Evolutionary conservation across 1,140 invertebrate genomes (phyloP).

Genomic region (Brachionus rotundiformis): DNA sequence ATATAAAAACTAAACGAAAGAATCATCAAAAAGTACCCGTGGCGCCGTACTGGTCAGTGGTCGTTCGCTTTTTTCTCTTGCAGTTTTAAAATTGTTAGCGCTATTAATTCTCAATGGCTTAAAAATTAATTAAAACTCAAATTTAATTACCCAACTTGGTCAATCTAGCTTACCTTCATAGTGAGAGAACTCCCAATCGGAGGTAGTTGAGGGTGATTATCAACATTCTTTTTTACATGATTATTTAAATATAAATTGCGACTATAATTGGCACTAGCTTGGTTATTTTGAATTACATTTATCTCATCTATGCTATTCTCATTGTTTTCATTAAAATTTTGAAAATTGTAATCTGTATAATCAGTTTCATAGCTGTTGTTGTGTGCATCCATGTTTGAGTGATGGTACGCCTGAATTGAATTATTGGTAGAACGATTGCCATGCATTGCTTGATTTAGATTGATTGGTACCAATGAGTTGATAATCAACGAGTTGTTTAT

Average conservation of each 20-base stretch:
- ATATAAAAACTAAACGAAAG: neutral
- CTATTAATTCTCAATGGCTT: slow-evolving; percentile 46
- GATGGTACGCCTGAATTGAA: slow-evolving; percentile 13
- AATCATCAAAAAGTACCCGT: neutral
- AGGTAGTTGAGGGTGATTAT: slow-evolving; percentile 24
- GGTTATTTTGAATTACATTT: neutral
- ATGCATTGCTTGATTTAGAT: neutral
- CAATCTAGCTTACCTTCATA: neutral
- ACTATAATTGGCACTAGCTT: neutral
- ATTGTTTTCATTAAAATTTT: neutral
- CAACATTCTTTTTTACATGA: slow-evolving; percentile 11
- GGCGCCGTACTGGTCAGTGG: slow-evolving; percentile 36
- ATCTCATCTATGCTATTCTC: slow-evolving; percentile 44
- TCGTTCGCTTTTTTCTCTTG: slow-evolving; percentile 29
- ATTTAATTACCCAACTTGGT: too few species aligned
- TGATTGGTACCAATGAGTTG: neutral
- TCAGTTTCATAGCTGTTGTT: slow-evolving; percentile 23
- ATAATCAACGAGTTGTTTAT: neutral
- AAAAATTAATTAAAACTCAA: too few species aligned
- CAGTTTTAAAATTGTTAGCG: slow-evolving; percentile 1
- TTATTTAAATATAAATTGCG: slow-evolving; percentile 3
- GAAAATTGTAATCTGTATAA: slow-evolving; percentile 27
- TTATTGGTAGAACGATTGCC: neutral
- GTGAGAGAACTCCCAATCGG: slow-evolving; percentile 16
- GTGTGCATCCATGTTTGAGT: neutral